Base-by-base conservation (phyloP, 2,888 invertebrate genomes). In the Cerceris rybyensis region DNA sequence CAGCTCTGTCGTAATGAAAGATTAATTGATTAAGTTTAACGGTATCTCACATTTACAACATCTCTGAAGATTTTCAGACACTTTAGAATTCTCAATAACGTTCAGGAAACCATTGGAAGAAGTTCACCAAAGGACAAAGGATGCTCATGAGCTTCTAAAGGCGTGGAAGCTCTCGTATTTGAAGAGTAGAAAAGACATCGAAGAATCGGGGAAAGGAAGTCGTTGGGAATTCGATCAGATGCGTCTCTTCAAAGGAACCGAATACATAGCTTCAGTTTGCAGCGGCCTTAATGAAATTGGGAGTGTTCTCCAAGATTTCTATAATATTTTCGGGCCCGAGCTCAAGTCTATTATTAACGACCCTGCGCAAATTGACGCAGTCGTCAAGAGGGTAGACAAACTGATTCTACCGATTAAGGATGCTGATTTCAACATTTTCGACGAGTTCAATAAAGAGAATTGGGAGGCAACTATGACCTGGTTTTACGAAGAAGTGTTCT, bases 191-290 rank as follows among this genome's bases (percentile, higher is more conserved):
- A 94, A 95, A n/a, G 95, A 95, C 86, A 98, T 98, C 79, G 98
- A 98, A 92, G 92, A 95, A 14, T 96, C 97, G 1, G 98, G 97
- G 0, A 96, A 97, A 83, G 97, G 97, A 41, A 94, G 95, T 6
- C 94, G 98, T 9, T 98, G 98, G 98, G 98, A 98, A 92, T 98
- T 98, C 92, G 97, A 98, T 89, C 96, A 96, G 86, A 95, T 95
- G 13, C 94, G 95, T 55, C 93, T 98, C 43, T 98, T 98, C 92
- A 95, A 95, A 1, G 95, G 95, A 74, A 97, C 98, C 0, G 97
- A 98, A 89, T 98, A 98, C 87, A 96, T 98, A 84, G 95, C 81
- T 0, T 94, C 94, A 8, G 97, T 98, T 9, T 97, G 97, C 75
- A 93, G 94, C 61, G 97, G 98, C 89, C 93, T 98, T 49, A 94